Conservation (phyloP, 2,888 invertebrate genomes). For the Andrena haemorrhoa region DNA sequence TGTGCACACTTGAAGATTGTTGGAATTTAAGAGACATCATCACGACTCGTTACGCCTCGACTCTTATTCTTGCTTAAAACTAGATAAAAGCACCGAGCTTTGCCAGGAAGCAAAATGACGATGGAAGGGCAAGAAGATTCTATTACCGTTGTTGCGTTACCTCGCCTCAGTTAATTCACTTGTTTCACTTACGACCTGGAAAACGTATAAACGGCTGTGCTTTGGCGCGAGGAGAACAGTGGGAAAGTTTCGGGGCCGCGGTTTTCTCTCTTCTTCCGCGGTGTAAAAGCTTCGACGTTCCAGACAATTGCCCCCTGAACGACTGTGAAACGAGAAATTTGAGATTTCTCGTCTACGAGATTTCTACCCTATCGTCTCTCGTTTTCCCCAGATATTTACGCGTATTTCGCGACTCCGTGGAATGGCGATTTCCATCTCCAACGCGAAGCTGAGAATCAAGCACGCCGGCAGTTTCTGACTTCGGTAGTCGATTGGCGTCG, state of each 20-base stretch:
- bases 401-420: neutral
- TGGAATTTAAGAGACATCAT: neutral
- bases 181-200: neutral
- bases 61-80: neutral
- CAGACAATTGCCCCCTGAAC: slow-evolving; percentile 32
- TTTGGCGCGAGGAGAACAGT: neutral
- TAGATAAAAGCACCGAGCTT: neutral
- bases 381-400: neutral
- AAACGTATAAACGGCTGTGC: neutral
- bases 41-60: neutral
- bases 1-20: neutral
- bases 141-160: neutral
- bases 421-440: slow-evolving; percentile 20
- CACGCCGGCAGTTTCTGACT: neutral
- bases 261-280: neutral
- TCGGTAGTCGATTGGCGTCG: neutral
- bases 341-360: slow-evolving; percentile 15
- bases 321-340: slow-evolving; percentile 25
- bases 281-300: slow-evolving; percentile 17
- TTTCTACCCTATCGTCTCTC: neutral
- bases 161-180: neutral
- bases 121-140: neutral
- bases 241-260: neutral
- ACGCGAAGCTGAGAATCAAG: neutral
- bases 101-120: neutral